A percentile compares a stretch with the other conserved stretches of the same genome.
Evolutionary conservation across 2,113 vertebrate genomes (phyloP).

Genomic region (Myodes glareolus): DNA sequence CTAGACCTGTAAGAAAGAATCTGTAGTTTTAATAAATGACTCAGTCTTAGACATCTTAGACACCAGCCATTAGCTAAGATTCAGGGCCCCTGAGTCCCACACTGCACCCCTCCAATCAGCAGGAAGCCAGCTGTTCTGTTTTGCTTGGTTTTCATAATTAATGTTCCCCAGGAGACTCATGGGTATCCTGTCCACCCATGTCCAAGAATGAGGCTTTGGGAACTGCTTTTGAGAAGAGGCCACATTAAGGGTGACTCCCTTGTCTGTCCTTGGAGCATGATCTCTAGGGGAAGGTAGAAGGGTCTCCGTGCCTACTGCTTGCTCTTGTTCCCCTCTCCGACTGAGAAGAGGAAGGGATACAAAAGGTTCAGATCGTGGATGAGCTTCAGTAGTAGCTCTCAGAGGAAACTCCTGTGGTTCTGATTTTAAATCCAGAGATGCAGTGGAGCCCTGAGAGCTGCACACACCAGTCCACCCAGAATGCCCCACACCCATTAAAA

Average conservation of each 20-base stretch:
- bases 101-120: not conserved
- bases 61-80: not conserved
- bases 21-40: not conserved
- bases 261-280: not conserved
- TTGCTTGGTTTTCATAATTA: constrained; percentile 27
- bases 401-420: constrained; percentile 33
- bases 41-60: not conserved
- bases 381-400: constrained; percentile 17
- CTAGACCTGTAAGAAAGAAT: not conserved
- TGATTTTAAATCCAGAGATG: constrained; percentile 49
- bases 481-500: constrained; percentile 75
- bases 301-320: not conserved
- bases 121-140: not conserved
- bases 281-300: not conserved
- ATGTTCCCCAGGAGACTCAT: not conserved
- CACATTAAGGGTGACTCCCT: not conserved
- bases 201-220: constrained; percentile 12
- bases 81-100: not conserved
- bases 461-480: constrained; percentile 38
- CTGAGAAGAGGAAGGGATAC: not conserved
- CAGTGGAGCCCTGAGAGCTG: constrained; percentile 52
- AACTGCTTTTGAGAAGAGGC: constrained; percentile 30
- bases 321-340: not conserved
- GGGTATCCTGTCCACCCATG: not conserved
- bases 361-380: constrained; percentile 20